Conservation (phyloP, 2,888 invertebrate species). For the Cartodere bifasciata region DNA sequence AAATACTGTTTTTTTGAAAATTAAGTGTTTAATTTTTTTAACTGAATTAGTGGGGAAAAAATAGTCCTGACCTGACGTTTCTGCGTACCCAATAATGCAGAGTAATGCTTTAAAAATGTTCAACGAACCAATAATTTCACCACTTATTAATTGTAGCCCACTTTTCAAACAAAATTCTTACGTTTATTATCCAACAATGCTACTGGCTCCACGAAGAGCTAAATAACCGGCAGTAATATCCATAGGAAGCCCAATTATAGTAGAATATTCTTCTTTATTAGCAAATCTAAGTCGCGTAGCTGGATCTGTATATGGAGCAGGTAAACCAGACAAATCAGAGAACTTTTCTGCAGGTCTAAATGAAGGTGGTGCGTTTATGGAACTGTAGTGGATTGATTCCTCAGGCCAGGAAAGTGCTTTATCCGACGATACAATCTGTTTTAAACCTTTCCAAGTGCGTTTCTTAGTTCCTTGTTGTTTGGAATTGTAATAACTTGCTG, state of each 20-base stretch:
- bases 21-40: too few relatives aligned
- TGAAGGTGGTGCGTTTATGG: constrained; percentile 83
- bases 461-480: constrained; percentile 54
- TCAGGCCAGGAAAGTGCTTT: constrained; percentile 64
- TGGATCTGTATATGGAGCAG: constrained; percentile 80
- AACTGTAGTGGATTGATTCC: constrained; percentile 68
- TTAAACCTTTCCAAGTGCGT: constrained; percentile 75
- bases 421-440: constrained; percentile 77
- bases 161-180: neutral
- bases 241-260: constrained; percentile 75
- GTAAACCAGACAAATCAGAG: constrained; percentile 82
- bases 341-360: constrained; percentile 87
- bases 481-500: constrained; percentile 38
- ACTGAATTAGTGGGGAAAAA: too few relatives aligned
- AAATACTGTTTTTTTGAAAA: too few relatives aligned
- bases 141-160: too few relatives aligned
- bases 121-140: too few relatives aligned
- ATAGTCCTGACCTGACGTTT: too few relatives aligned
- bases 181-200: constrained; percentile 48
- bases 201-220: constrained; percentile 70
- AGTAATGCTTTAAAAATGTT: too few relatives aligned
- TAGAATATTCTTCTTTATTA: constrained; percentile 76
- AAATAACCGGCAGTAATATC: constrained; percentile 86
- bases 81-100: too few relatives aligned
- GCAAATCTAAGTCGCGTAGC: constrained; percentile 79